Conservation (phyloP, 2,797 vertebrate genomes). For the Vultur gryphus region DNA sequence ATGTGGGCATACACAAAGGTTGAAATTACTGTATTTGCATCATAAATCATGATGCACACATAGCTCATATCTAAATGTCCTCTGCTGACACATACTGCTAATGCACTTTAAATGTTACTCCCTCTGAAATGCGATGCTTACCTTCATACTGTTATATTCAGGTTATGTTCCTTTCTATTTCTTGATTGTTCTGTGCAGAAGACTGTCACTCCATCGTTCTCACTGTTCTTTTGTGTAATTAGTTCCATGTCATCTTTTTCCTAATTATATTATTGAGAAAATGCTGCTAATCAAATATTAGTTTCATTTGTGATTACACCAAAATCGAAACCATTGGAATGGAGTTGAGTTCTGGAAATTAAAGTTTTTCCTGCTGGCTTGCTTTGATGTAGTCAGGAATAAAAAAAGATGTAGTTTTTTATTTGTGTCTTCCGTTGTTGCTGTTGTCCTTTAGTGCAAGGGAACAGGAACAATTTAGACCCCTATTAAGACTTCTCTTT, state of each 20-base stretch:
- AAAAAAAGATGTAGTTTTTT: not conserved
- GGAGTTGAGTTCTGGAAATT: not conserved
- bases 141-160: not conserved
- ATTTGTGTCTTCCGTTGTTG: not conserved
- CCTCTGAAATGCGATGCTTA: not conserved
- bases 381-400: not conserved
- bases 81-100: conserved; percentile 3
- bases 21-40: conserved; percentile 24
- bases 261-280: not conserved
- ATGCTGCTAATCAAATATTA: not conserved
- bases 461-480: not conserved
- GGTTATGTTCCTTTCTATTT: not conserved
- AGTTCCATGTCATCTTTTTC: not conserved
- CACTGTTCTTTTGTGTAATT: not conserved
- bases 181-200: not conserved
- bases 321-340: not conserved
- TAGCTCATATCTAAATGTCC: not conserved
- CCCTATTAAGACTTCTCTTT: not conserved
- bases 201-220: not conserved
- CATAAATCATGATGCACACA: not conserved
- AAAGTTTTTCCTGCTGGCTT: not conserved
- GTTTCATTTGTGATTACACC: not conserved
- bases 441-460: not conserved
- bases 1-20: conserved; percentile 16
- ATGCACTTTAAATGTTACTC: conserved; percentile 7